Evolutionary conservation across 2,888 invertebrate species (phyloP).

Genomic region (Mermis nigrescens): DNA sequence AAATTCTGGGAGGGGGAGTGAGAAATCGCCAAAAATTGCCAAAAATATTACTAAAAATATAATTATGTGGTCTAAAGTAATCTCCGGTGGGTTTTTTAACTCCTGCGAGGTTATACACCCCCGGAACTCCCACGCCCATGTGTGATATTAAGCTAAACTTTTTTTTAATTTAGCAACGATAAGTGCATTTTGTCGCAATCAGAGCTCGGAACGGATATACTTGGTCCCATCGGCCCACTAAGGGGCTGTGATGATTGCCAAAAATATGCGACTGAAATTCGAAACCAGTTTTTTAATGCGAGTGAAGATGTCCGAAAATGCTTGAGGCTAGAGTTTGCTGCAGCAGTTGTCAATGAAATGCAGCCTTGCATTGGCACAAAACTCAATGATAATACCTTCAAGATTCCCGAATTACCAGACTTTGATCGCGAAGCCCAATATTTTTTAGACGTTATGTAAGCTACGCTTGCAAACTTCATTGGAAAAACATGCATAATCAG

Average conservation of each 20-base stretch:
- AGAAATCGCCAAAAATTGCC: too few species aligned
- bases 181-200: background rate
- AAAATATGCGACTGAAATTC: background rate
- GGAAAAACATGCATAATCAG: too few species aligned
- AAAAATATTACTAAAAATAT: too few species aligned
- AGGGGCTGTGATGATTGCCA: background rate
- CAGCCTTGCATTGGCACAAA: background rate
- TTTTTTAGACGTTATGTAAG: background rate
- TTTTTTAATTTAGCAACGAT: too few species aligned
- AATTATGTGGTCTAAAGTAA: too few species aligned
- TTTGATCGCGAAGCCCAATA: slow-evolving; percentile 18
- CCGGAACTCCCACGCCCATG: too few species aligned
- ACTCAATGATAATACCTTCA: background rate
- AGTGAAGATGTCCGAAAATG: background rate
- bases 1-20: too few species aligned
- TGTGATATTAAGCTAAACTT: too few species aligned
- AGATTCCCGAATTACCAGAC: slow-evolving; percentile 27
- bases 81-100: too few species aligned
- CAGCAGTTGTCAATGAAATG: background rate
- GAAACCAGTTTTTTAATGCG: background rate
- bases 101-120: too few species aligned
- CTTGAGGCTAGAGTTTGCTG: background rate
- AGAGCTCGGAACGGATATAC: background rate
- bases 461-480: too few species aligned
- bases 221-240: background rate